phyloP scores from a whole-genome alignment of 2,797 vertebrate genomes.

The Arremon aurantiirostris region DNA sequence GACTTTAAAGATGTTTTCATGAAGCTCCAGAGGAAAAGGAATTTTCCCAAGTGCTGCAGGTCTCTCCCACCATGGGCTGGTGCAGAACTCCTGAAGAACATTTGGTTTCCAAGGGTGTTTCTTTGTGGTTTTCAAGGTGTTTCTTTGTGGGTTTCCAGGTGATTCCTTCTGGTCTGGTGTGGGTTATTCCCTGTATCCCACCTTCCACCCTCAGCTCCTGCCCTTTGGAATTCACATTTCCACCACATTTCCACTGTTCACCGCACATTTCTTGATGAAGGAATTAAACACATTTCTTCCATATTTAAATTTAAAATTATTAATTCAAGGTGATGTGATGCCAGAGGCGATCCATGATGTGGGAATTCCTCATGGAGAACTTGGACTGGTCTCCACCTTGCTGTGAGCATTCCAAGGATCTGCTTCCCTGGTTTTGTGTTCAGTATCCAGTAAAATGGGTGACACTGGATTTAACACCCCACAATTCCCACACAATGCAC shows the following conservation, averaged over 20 bases:
- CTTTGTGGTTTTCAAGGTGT: not conserved
- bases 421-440: not conserved
- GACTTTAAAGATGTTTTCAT: not conserved
- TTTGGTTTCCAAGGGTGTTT: not conserved
- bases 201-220: not conserved
- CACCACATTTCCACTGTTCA: not conserved
- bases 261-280: not conserved
- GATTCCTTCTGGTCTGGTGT: not conserved
- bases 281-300: not conserved
- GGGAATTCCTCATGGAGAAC: not conserved
- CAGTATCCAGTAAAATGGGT: not conserved
- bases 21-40: not conserved
- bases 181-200: not conserved
- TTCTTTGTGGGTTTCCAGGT: not conserved
- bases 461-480: not conserved
- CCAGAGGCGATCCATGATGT: not conserved
- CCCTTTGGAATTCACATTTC: not conserved
- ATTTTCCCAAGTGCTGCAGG: not conserved
- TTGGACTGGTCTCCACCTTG: not conserved
- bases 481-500: not conserved
- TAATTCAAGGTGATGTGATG: not conserved
- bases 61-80: not conserved
- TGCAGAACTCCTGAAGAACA: not conserved
- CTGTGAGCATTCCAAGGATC: not conserved
- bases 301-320: not conserved